A percentile compares a stretch with the other conserved stretches of the same genome.
phyloP scores from a whole-genome alignment of 2,888 invertebrate species.

The Acanthosepion esculentum region DNA sequence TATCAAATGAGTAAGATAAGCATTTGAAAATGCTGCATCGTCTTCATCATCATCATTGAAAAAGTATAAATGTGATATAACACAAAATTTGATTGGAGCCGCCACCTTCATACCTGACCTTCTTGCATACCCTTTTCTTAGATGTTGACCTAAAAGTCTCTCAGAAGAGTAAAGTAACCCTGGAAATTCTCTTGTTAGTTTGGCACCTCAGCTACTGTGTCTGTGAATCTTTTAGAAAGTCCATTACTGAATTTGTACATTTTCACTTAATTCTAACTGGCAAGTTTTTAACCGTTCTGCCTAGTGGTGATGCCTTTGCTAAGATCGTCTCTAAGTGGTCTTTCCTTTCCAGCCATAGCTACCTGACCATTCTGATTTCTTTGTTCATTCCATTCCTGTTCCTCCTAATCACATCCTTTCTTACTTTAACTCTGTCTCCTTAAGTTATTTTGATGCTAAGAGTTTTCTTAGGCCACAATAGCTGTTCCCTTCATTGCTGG shows the following conservation, averaged over 20 bases:
- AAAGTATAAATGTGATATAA: too few relatives aligned
- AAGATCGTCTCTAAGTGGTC: not conserved
- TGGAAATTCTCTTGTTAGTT: not conserved
- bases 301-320: not conserved
- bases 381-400: not conserved
- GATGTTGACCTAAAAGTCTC: not conserved
- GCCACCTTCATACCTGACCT: too few relatives aligned
- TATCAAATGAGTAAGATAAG: too few relatives aligned
- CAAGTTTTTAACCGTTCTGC: not conserved
- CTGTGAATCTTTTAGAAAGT: not conserved
- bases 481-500: not conserved
- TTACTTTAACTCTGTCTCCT: not conserved
- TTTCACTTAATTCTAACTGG: not conserved
- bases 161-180: not conserved
- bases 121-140: not conserved
- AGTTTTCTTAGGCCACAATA: not conserved
- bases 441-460: not conserved
- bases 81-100: too few relatives aligned
- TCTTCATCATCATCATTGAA: too few relatives aligned
- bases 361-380: not conserved
- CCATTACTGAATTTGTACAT: not conserved
- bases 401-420: not conserved
- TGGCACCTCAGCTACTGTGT: not conserved
- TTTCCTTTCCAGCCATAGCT: not conserved
- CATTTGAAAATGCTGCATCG: too few relatives aligned